A percentile compares a stretch with the other conserved stretches of the same genome.
phyloP scores from a whole-genome alignment of 2,797 vertebrate genomes.

The Rhadinocentrus ornatus region DNA sequence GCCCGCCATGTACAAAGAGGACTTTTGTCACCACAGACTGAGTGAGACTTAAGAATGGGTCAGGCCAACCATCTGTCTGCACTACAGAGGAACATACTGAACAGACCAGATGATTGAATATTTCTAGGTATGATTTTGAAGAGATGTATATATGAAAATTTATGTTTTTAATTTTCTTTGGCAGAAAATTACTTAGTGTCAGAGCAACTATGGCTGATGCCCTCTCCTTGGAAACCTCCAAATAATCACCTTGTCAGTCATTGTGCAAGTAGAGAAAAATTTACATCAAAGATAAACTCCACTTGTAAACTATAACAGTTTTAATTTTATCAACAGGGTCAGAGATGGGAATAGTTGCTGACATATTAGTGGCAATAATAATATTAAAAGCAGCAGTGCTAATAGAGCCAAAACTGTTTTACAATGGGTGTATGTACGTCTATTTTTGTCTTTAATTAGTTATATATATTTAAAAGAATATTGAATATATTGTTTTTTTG shows the following conservation, averaged over 20 bases:
- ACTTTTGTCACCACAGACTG: constrained; percentile 27
- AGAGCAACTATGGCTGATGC: constrained; percentile 54
- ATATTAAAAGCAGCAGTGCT: not conserved
- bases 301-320: not conserved
- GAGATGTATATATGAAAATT: not conserved
- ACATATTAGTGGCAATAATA: not conserved
- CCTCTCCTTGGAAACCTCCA: constrained; percentile 22
- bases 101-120: constrained; percentile 61
- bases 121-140: no score
- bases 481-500: constrained; percentile 9
- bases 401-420: not conserved
- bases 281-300: not conserved
- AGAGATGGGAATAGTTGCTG: not conserved
- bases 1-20: constrained; percentile 51
- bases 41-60: constrained; percentile 17
- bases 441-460: constrained; percentile 9
- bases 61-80: constrained; percentile 5
- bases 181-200: constrained; percentile 34
- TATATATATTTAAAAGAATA: constrained; percentile 2
- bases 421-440: not conserved
- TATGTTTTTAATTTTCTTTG: constrained; percentile 19
- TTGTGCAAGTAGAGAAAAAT: constrained; percentile 29
- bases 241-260: constrained; percentile 1
- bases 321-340: not conserved
- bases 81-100: constrained; percentile 41